Percentiles rank a stretch among this genome's conserved stretches.
Evolutionary conservation across 2,113 vertebrate genomes (phyloP).

Genomic region (Pyxicephalus adspersus): DNA sequence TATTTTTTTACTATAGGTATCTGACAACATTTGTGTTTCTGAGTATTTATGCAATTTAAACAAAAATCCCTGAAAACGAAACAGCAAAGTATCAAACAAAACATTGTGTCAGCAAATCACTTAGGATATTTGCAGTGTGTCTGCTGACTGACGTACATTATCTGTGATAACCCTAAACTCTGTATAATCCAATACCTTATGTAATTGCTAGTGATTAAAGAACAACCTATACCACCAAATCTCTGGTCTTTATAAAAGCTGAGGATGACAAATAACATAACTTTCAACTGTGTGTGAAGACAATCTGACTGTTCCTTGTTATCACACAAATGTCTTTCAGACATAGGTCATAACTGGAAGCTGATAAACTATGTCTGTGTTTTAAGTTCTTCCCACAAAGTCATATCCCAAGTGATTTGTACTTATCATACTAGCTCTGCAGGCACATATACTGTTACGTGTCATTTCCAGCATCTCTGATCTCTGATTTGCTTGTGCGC

Average conservation of each 20-base stretch:
- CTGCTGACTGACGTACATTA: conserved; percentile 72
- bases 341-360: conserved; percentile 84
- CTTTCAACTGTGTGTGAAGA: conserved; percentile 83
- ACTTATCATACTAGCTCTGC: conserved; percentile 80
- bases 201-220: conserved; percentile 66
- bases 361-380: conserved; percentile 82
- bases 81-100: not conserved
- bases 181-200: conserved; percentile 60
- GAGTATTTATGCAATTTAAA: too few species aligned
- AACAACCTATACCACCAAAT: conserved; percentile 76
- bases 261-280: conserved; percentile 81
- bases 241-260: conserved; percentile 75
- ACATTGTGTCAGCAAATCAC: not conserved
- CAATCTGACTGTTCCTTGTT: conserved; percentile 84
- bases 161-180: conserved; percentile 74
- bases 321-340: conserved; percentile 86
- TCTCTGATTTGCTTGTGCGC: conserved; percentile 72
- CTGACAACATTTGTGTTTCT: too few species aligned
- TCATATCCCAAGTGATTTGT: conserved; percentile 74
- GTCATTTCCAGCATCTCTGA: conserved; percentile 75
- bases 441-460: conserved; percentile 79
- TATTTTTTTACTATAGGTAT: too few species aligned
- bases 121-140: conserved; percentile 26
- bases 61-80: too few species aligned
- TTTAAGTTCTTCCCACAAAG: conserved; percentile 78